Evolutionary conservation across 2,888 invertebrate genomes (phyloP), one percentile per base, ranked within the genome.

Genomic region (Bellardia pandia): DNA sequence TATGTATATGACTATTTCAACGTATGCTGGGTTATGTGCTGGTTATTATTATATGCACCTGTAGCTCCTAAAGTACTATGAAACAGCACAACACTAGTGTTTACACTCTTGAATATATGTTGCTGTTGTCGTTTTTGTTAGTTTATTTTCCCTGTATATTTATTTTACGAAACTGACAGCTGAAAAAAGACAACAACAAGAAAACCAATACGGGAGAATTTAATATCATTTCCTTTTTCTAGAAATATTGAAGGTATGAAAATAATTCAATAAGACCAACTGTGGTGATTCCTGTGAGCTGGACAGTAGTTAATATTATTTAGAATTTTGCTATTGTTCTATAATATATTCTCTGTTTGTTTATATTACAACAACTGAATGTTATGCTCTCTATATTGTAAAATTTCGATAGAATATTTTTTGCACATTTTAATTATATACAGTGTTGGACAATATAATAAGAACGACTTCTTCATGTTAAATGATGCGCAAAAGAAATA

Each of bases 41-140:
- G 30, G 16, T 40, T 51, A 8, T 30, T 68, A 40, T 64, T 64
- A 64, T 71, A 64, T 71, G 53, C 71, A 83, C 83, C 83, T 83
- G 83, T 83, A 83, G 83, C 77, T 83, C 48, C 45, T 40, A 6
- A 62, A 53, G 16, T 53, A 53, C 60, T 16, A 45, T 62, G 62
- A 51, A 53, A 77, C 8, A 51, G 40, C 11, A 75, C 60, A 51
- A 66, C 66, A 48, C 58, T 51, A 51, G n/a, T 68, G 60, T 75
- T 82, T 75, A 51, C 48, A 30, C 48, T 60, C 33, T 30, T 40
- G 40, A 33, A 75, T 82, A 48, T 66, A 33, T 45, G 45, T 45
- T 14, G 6, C 6, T 53, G 40, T 30, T 62, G 58, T 48, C 66
- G 4, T 30, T 30, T 6, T 9, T 58, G 60, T 78, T 71, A 62